phyloP scores from a whole-genome alignment of 2,888 invertebrate genomes.

The Diarsia brunnea region DNA sequence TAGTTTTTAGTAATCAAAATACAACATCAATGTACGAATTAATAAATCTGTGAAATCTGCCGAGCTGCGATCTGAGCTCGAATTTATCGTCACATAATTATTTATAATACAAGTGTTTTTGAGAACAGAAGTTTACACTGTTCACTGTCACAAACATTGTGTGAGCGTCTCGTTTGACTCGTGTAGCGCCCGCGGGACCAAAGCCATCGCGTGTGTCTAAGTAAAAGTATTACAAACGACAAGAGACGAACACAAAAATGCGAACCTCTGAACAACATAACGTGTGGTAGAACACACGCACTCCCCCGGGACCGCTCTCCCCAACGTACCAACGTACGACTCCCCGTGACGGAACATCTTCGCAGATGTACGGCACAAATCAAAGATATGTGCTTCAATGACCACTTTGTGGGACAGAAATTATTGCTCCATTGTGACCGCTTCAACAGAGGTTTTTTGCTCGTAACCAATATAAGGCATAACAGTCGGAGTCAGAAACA shows the following conservation, averaged over 20 bases:
- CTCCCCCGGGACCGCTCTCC: constrained; percentile 47
- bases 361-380: constrained; percentile 55
- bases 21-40: not conserved
- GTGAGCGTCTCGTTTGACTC: constrained; percentile 28
- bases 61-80: not conserved
- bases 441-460: constrained; percentile 34
- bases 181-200: constrained; percentile 34
- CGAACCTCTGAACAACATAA: constrained; percentile 44
- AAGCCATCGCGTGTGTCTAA: constrained; percentile 35
- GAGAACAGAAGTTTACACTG: constrained; percentile 3
- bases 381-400: constrained; percentile 61
- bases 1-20: not conserved
- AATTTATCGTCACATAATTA: constrained; percentile 6
- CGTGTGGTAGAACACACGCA: constrained; percentile 22
- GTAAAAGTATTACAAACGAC: constrained; percentile 47
- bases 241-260: constrained; percentile 43
- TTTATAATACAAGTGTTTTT: constrained; percentile 15
- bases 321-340: constrained; percentile 23
- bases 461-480: constrained; percentile 35
- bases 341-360: constrained; percentile 51
- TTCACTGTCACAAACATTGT: constrained; percentile 17
- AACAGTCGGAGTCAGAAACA: constrained; percentile 32
- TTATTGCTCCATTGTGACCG: constrained; percentile 55
- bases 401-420: constrained; percentile 54
- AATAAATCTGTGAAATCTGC: not conserved